A percentile compares a stretch with the other conserved stretches of the same genome.
These are phyloP conservation scores for Psephotus haematonotus DNA, from an alignment of 2,113 vertebrate species.

Conservation along the genomic window DNA sequence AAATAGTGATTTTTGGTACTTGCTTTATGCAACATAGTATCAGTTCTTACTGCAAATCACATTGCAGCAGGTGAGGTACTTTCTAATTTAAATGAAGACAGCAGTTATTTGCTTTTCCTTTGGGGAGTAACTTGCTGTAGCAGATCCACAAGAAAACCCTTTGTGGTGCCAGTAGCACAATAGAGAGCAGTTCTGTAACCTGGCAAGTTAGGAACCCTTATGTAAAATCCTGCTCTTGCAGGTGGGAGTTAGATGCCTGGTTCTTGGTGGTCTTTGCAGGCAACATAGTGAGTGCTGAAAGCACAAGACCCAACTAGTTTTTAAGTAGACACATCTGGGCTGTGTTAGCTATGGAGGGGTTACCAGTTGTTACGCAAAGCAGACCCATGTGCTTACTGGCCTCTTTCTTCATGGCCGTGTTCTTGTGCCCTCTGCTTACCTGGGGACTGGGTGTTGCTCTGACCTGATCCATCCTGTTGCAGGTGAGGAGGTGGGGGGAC, in stretches of 20 bases:
- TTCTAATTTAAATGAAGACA: not conserved
- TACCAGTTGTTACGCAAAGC: fast-evolving
- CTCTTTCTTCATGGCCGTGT: not conserved
- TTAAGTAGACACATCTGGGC: fast-evolving
- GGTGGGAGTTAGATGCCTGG: fast-evolving
- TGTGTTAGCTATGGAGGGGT: fast-evolving
- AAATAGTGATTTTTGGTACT: not conserved
- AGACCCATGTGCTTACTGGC: not conserved
- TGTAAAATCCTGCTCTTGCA: too few relatives aligned
- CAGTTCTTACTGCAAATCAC: not conserved
- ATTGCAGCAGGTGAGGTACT: not conserved
- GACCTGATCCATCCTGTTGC: fast-evolving
- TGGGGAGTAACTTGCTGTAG: not conserved
- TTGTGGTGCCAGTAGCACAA: not conserved
- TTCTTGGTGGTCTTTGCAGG: not conserved
- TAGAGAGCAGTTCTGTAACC: not conserved
- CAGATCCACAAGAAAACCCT: fast-evolving
- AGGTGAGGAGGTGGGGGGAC: not conserved
- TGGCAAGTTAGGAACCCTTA: fast-evolving
- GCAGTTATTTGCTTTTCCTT: not conserved
- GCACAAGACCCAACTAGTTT: fast-evolving
- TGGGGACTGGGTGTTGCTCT: fast-evolving
- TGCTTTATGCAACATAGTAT: too few relatives aligned
- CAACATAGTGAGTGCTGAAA: fast-evolving
- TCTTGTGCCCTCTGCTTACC: too few relatives aligned